These are phyloP conservation scores for Drosophila emarginata DNA, from an alignment of 2,888 invertebrate genomes.

Conservation along the genomic window DNA sequence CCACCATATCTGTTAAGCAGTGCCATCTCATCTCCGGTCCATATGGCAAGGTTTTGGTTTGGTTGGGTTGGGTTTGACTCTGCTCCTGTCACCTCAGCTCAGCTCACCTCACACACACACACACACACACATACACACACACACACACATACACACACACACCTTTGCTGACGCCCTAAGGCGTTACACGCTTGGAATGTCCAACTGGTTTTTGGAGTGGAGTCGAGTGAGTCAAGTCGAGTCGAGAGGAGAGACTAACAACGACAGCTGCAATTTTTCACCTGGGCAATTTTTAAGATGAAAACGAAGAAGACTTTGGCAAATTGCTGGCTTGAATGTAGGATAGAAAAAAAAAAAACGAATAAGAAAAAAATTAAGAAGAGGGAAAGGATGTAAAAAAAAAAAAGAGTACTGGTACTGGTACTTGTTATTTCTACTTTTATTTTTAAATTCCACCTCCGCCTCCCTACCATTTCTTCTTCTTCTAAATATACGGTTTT, in stretches of 20 bases:
- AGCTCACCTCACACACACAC: background rate
- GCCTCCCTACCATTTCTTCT: background rate
- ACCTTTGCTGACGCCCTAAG: background rate
- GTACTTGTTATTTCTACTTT: slow-evolving; percentile 39
- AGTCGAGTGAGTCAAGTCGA: background rate
- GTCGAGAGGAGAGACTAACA: slow-evolving; percentile 37
- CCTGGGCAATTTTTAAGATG: slow-evolving; percentile 81
- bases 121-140: too few species aligned
- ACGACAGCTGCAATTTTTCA: slow-evolving; percentile 81
- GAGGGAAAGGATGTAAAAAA: background rate
- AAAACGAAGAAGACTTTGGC: slow-evolving; percentile 48
- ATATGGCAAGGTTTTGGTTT: too few species aligned
- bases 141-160: background rate
- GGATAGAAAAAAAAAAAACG: slow-evolving; percentile 31
- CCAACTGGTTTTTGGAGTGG: slow-evolving; percentile 43
- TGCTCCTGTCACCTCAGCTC: too few species aligned
- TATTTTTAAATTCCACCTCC: slow-evolving; percentile 49
- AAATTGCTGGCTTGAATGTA: slow-evolving; percentile 44
- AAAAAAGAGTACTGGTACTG: slow-evolving; percentile 28
- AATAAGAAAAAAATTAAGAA: background rate
- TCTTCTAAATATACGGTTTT: slow-evolving; percentile 4
- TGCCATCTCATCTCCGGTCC: too few species aligned
- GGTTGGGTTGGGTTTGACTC: background rate
- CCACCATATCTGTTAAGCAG: background rate
- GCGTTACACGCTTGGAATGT: slow-evolving; percentile 33